Base-by-base conservation (phyloP, 1,140 invertebrate species). In the Solenopsis fugax region DNA sequence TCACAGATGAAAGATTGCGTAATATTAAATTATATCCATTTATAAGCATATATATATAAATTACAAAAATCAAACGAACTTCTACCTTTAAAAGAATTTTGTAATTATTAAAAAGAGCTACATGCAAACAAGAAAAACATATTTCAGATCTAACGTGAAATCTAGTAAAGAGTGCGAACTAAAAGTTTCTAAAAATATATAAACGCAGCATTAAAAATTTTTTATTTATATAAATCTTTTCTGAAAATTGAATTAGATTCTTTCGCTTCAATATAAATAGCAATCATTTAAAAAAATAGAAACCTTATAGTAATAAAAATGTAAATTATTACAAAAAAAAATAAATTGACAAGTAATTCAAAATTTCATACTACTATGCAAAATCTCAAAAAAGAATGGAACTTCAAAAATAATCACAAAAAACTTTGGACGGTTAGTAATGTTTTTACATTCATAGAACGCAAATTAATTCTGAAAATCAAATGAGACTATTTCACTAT, bases 391-490 rank as follows among this genome's bases (percentile, higher is more conserved):
- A 41, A 41, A 50, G 21, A 16, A 56, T 56, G 1, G 13, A 21
- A 41, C 4, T 45, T 12, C 1, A 77, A 62, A 77, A 48, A 65
- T 77, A 21, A 3, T 18, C 16, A 16, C 12, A 56, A 76, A 12
- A 12, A 41, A 58, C 9, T 3, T 41, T 29, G n/a, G 10, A 67
- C 0, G 5, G 10, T 21, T 41, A 37, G 21, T 76, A 24, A 29
- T 24, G 3, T 16, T 9, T 75, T 56, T 56, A n/a, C 21, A 37
- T 56, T 58, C 12, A 9, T 41, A 16, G 24, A 54, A 72, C 34
- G n/a, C 56, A 75, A 41, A 6, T 75, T 58, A 56, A 56, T 75
- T 21, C 7, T 37, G 18, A 18, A 60, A 60, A 60, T 76, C 13
- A 2, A 45, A 62, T 58, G 2, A 58, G 6, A 37, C 7, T 41